Evolutionary conservation across 2,888 invertebrate species (phyloP).

Genomic region (Volucella zonaria): DNA sequence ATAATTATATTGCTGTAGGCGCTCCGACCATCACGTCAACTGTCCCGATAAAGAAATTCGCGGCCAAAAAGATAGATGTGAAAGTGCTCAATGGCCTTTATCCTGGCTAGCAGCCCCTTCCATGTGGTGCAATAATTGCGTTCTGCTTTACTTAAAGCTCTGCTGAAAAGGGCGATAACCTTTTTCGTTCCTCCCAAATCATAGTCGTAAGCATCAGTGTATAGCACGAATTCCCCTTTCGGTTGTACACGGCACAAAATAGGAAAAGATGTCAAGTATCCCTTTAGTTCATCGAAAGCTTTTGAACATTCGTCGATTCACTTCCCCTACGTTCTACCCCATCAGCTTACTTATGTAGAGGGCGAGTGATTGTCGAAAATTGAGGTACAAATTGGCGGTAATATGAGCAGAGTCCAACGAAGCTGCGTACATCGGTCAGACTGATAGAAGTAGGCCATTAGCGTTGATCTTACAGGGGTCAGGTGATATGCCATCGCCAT

Average conservation of each 20-base stretch:
- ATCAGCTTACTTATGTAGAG: too few species aligned
- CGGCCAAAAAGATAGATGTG: constrained; percentile 22
- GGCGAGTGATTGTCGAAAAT: constrained; percentile 25
- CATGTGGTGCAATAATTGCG: background rate
- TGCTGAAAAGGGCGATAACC: constrained; percentile 52
- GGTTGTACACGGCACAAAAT: constrained; percentile 7
- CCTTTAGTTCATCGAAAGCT: constrained; percentile 8
- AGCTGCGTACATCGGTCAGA: too few species aligned
- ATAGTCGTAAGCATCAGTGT: too few species aligned
- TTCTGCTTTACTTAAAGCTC: constrained; percentile 12
- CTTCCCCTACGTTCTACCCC: constrained; percentile 1
- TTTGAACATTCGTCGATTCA: constrained; percentile 17
- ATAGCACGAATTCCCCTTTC: constrained; percentile 5
- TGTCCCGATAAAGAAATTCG: constrained; percentile 18
- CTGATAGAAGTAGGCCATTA: too few species aligned
- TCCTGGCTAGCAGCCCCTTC: constrained; percentile 26
- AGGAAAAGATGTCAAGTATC: background rate
- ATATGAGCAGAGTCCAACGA: too few species aligned
- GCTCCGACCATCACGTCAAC: too few species aligned
- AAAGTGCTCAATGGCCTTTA: constrained; percentile 25
- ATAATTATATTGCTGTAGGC: too few species aligned
- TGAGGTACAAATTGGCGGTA: constrained; percentile 9
- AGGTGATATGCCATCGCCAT: too few species aligned
- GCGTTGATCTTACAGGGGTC: too few species aligned
- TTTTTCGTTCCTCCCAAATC: constrained; percentile 41